Evolutionary conservation across 2,888 invertebrate genomes (phyloP).

Genomic region (Adelphocoris suturalis): DNA sequence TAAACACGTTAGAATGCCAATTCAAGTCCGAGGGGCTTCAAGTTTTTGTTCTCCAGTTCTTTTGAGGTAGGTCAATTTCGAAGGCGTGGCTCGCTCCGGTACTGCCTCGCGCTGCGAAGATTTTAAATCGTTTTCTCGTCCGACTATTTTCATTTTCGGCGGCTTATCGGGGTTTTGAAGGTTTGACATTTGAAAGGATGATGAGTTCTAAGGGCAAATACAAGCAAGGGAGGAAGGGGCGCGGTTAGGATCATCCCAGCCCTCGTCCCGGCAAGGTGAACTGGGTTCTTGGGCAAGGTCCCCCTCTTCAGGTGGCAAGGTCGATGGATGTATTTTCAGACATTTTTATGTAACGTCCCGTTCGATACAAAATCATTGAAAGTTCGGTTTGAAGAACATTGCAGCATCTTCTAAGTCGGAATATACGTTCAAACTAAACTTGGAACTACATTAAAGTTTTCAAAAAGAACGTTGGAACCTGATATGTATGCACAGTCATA

Average conservation of each 20-base stretch:
- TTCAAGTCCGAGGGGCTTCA: neutral
- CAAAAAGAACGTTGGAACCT: too few species aligned
- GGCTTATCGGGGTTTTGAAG: neutral
- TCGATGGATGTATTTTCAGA: constrained; percentile 2
- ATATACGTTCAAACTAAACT: too few species aligned
- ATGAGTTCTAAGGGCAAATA: constrained; percentile 50
- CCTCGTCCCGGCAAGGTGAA: constrained; percentile 28
- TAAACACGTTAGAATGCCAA: neutral
- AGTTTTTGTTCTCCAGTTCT: constrained; percentile 20
- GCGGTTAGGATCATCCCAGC: constrained; percentile 50
- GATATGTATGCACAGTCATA: too few species aligned
- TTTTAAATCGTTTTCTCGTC: constrained; percentile 16
- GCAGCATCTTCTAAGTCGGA: too few species aligned
- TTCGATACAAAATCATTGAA: too few species aligned
- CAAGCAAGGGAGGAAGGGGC: constrained; percentile 7
- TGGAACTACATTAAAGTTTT: too few species aligned
- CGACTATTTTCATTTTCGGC: constrained; percentile 18
- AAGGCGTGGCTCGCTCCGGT: neutral
- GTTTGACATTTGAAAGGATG: constrained; percentile 45
- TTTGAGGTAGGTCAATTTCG: constrained; percentile 46
- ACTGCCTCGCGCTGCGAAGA: neutral
- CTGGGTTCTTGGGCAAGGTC: constrained; percentile 37
- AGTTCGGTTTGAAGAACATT: too few species aligned
- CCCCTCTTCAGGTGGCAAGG: constrained; percentile 27
- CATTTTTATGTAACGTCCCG: constrained; percentile 49